phyloP scores from a whole-genome alignment of 2,113 vertebrate genomes.

The Fregata magnificens region DNA sequence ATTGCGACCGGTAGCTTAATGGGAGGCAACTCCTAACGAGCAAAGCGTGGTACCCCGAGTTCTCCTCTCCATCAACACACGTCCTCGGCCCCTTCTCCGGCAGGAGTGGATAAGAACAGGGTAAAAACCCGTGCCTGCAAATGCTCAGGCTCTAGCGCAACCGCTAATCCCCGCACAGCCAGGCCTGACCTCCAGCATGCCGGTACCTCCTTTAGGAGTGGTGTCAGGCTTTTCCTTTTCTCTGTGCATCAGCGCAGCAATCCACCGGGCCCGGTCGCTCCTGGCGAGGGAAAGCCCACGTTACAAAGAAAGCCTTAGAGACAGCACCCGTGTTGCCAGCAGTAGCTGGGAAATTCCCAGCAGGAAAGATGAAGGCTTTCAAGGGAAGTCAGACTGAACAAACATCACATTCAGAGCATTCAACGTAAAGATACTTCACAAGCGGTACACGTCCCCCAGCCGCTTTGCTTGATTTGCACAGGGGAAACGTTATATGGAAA shows the following conservation, averaged over 20 bases:
- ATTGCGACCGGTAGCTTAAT: not conserved
- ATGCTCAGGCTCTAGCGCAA: not conserved
- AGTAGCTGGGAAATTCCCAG: not conserved
- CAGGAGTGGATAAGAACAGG: not conserved
- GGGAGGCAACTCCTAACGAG: not conserved
- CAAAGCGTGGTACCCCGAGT: rapidly evolving
- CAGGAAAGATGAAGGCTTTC: not conserved
- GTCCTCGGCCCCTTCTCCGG: not conserved
- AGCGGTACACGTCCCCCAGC: rapidly evolving
- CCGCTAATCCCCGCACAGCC: not conserved
- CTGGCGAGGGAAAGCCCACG: slow-evolving; percentile 46
- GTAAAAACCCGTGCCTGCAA: not conserved
- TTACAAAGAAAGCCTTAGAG: not conserved
- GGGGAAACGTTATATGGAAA: not conserved
- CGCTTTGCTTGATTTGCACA: not conserved
- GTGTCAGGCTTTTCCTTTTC: slow-evolving; percentile 50
- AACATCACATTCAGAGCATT: not conserved
- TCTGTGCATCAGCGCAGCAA: slow-evolving; percentile 76
- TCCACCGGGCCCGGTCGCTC: slow-evolving; percentile 90
- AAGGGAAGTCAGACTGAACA: too few species aligned
- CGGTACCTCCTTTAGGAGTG: slow-evolving; percentile 78
- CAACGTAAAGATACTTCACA: rapidly evolving
- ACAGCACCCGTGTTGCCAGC: rapidly evolving
- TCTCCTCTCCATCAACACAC: not conserved
- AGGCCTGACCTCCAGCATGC: not conserved